Base-by-base conservation (phyloP, 2,113 vertebrate species). In the Ctenodactylus gundi region DNA sequence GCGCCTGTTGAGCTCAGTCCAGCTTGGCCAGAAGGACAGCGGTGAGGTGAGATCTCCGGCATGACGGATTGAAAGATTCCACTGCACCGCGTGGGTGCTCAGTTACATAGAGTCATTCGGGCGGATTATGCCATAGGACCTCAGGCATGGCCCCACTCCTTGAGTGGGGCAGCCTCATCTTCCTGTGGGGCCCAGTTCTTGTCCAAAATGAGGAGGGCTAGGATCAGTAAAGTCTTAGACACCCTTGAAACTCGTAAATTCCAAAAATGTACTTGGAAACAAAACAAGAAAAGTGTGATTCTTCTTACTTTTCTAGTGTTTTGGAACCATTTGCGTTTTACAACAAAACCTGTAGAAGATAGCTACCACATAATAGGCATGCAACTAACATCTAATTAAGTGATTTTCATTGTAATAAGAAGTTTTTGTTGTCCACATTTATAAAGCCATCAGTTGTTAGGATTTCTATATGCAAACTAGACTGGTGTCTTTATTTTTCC, bases 71-170 rank as follows among this genome's bases (percentile, higher is more conserved):
- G 72, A 88, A 41, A 82, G 55, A 46, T 73, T 82, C 44, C 81
- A 3, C 20, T 3, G 27, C 62, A 41, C 49, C n/a, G 75, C 9
- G 0, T 14, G 64, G 46, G 49, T 46, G 11, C 64, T 31, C 55
- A 60, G 76, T 27, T 62, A 44, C 0, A 4, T 1, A 41, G 49
- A 67, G 29, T 2, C n/a, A 8, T 64, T 36, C 36, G 21, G 29
- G 21, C 11, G 57, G 75, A n/a, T 12, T 6, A 3, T 1, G 17
- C 36, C 34, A 0, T 4, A 0, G 6, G 31, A 53, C 21, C 72
- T 77, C 58, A 0, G 0, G 25, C 11, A 31, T 20, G 4, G 27
- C 18, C 44, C 1, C 8, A 7, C 27, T 10, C 20, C 20, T 0
- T 1, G 3, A 88, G 36, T 2, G 1, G 18, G 7, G 29, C 34